These are phyloP conservation scores for Alectoris magna DNA, from an alignment of 2,797 vertebrate genomes.

Conservation along the genomic window DNA sequence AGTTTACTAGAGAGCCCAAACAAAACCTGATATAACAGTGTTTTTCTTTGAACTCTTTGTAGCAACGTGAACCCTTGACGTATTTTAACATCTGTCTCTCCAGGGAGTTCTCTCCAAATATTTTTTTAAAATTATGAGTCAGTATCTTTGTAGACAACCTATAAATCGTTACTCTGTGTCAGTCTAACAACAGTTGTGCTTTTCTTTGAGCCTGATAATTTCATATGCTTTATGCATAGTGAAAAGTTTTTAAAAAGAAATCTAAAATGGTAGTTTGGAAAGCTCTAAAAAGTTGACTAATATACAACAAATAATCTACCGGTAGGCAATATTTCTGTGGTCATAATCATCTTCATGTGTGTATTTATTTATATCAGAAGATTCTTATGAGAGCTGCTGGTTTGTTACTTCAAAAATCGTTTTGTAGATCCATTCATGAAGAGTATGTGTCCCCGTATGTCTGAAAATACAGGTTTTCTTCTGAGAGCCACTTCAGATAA, in stretches of 20 bases:
- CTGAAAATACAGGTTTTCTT: slow-evolving; percentile 56
- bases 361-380: slow-evolving; percentile 58
- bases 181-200: slow-evolving; percentile 62
- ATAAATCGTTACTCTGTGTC: slow-evolving; percentile 64
- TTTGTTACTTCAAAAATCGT: slow-evolving; percentile 64
- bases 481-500: slow-evolving; percentile 61
- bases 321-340: slow-evolving; percentile 55
- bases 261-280: slow-evolving; percentile 59
- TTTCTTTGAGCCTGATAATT: slow-evolving; percentile 59
- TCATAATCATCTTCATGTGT: slow-evolving; percentile 68
- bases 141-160: slow-evolving; percentile 63
- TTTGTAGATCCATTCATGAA: slow-evolving; percentile 62
- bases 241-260: slow-evolving; percentile 63
- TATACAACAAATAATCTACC: slow-evolving; percentile 45
- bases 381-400: slow-evolving; percentile 49
- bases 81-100: slow-evolving; percentile 70
- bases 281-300: slow-evolving; percentile 64
- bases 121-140: slow-evolving; percentile 55
- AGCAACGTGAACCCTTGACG: slow-evolving; percentile 66
- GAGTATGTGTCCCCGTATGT: slow-evolving; percentile 55
- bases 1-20: slow-evolving; percentile 63
- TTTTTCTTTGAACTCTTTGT: slow-evolving; percentile 71
- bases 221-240: slow-evolving; percentile 68
- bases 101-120: slow-evolving; percentile 67
- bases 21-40: slow-evolving; percentile 67